Percentiles rank a stretch among this genome's conserved stretches.
phyloP scores from a whole-genome alignment of 2,888 invertebrate species.

The Drosophila hamatofila region DNA sequence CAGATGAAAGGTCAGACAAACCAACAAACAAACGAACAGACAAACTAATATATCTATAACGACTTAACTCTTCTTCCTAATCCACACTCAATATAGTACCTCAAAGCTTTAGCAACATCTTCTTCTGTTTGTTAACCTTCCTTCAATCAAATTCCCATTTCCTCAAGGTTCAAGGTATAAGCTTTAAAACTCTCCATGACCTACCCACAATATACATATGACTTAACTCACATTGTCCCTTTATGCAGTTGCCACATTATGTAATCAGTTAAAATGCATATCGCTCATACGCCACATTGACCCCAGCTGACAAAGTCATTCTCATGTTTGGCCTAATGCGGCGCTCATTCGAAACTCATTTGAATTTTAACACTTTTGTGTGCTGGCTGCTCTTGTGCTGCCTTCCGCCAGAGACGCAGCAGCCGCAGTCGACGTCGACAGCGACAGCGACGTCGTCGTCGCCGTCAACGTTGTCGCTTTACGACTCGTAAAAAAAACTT shows the following conservation, averaged over 20 bases:
- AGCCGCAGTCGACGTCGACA: not conserved
- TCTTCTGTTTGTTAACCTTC: not conserved
- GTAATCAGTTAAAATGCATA: conserved; percentile 59
- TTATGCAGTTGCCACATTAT: conserved; percentile 13
- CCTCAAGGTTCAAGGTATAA: not conserved
- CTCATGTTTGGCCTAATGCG: conserved; percentile 52
- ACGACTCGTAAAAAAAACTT: conserved; percentile 71
- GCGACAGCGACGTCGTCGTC: conserved; percentile 2
- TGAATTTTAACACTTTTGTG: conserved; percentile 79
- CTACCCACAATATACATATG: not conserved
- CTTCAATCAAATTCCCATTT: not conserved
- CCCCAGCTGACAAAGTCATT: conserved; percentile 63
- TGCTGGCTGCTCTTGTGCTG: conserved; percentile 25
- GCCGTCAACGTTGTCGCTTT: conserved; percentile 46
- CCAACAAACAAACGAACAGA: not conserved
- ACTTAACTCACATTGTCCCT: not conserved
- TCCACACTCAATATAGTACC: not conserved
- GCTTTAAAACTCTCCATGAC: not conserved
- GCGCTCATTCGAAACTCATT: conserved; percentile 73
- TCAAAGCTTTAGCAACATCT: not conserved
- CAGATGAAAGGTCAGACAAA: not conserved
- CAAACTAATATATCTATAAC: too few species aligned
- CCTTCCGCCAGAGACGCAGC: conserved; percentile 19
- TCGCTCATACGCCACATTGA: conserved; percentile 67
- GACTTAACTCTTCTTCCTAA: not conserved